Base-by-base conservation (phyloP, 2,797 vertebrate genomes). In the Crenichthys baileyi region DNA sequence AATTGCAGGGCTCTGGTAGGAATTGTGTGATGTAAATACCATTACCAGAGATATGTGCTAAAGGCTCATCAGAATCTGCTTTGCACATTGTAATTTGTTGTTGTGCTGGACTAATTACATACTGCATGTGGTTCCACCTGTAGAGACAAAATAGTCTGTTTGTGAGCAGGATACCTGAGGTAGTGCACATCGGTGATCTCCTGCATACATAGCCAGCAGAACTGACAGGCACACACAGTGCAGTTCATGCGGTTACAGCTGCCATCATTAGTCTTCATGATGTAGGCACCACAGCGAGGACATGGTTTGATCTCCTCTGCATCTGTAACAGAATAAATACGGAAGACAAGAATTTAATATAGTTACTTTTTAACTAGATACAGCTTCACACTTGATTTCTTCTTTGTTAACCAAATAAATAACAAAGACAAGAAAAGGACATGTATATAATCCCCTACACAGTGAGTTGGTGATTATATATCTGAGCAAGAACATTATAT, bases 221-320 rank as follows among this genome's bases (percentile, higher is more conserved):
- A 97, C 92, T 97, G 97, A 91, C 97, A 97, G 88, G 96, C 96
- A 8, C 97, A 97, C 72, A 97, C 95, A 0, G 96, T 95, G 93
- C 97, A 97, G 92, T 95, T 97, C 97, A 97, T 97, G 68, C 96
- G 95, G 90, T 97, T 97, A 90, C 97, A 98, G 95, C 97, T 97
- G 83, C 97, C 96, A 0, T 97, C 97, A 0, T 97, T 96, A 89
- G 96, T 96, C 95, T 98, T 97, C 96, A 96, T 96, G 93, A 97
- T 97, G 92, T 96, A 96, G 82, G 97, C 97, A 61, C 96, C 96
- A 79, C 97, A 97, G 85, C 96, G 96, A 53, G 97, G 97, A 82
- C 97, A 98, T 8, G 96, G 92, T 90, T 97, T 97, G 92, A 97
- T 96, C 90, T 96, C 96, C 91, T 96, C 96, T 60, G 95, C 93